These are phyloP conservation scores for Gallinago undulata DNA, from an alignment of 2,113 vertebrate genomes.

Conservation along the genomic window DNA sequence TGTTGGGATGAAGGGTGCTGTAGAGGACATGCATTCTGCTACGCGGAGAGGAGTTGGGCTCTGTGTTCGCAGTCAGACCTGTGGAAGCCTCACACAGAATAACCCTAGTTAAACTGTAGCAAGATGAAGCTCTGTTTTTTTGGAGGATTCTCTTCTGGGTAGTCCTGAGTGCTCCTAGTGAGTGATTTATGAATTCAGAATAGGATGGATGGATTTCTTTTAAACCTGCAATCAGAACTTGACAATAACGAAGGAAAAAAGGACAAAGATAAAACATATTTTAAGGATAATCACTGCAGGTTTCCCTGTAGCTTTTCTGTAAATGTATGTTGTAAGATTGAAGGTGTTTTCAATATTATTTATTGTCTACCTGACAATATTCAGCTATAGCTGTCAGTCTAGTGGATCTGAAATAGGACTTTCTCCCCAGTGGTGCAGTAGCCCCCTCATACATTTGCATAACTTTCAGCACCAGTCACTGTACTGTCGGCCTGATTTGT, in stretches of 20 bases:
- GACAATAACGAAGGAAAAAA: not conserved
- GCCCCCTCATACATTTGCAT: slow-evolving; percentile 53
- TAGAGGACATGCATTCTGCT: not conserved
- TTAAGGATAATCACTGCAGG: not conserved
- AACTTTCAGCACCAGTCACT: slow-evolving; percentile 50
- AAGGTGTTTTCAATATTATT: slow-evolving; percentile 43
- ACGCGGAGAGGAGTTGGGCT: not conserved
- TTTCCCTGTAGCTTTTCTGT: slow-evolving; percentile 1
- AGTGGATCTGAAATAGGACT: slow-evolving; percentile 69
- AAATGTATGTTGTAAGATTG: not conserved
- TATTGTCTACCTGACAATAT: slow-evolving; percentile 48
- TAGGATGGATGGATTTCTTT: not conserved
- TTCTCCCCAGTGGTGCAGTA: slow-evolving; percentile 47
- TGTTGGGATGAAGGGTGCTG: not conserved
- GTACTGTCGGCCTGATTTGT: slow-evolving; percentile 19
- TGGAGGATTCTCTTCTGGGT: not conserved
- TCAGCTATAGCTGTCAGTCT: slow-evolving; percentile 60
- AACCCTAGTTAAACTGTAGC: not conserved
- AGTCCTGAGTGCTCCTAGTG: not conserved
- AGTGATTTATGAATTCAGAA: slow-evolving; percentile 10
- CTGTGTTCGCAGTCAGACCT: not conserved
- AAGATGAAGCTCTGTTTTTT: not conserved
- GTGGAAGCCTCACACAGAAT: not conserved
- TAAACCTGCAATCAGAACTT: not conserved
- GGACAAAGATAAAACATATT: not conserved